Percentiles rank a stretch among this genome's conserved stretches.
Conservation (phyloP, 2,113 vertebrate genomes). For the Synchiropus splendidus region DNA sequence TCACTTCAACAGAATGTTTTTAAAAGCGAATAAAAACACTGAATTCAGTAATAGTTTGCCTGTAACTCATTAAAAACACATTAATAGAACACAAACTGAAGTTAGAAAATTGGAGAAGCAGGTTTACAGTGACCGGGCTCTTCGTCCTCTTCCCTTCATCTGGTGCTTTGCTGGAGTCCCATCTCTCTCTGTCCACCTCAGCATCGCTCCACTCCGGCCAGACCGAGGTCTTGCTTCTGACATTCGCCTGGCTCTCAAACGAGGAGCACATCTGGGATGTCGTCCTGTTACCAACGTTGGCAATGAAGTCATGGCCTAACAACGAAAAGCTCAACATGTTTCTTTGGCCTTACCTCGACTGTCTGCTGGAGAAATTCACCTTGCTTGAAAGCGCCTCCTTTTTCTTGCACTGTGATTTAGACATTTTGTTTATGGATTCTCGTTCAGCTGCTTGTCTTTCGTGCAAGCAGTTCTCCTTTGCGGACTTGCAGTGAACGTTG, state of each 20-base stretch:
- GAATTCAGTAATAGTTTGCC: too few relatives aligned
- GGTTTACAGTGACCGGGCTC: conserved; percentile 65
- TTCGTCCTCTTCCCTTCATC: conserved; percentile 74
- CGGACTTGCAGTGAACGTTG: too few relatives aligned
- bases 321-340: not conserved
- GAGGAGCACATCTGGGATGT: conserved; percentile 4
- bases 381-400: conserved; percentile 57
- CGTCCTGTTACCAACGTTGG: too few relatives aligned
- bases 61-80: too few relatives aligned
- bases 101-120: not conserved
- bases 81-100: too few relatives aligned
- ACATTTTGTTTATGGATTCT: conserved; percentile 35
- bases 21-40: too few relatives aligned
- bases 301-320: too few relatives aligned
- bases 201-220: conserved; percentile 91
- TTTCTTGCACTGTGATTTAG: conserved; percentile 59
- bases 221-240: conserved; percentile 58
- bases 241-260: conserved; percentile 27
- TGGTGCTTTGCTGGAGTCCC: conserved; percentile 69
- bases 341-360: conserved; percentile 7
- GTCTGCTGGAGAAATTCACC: conserved; percentile 50
- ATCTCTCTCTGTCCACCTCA: conserved; percentile 82
- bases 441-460: too few relatives aligned
- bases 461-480: too few relatives aligned
- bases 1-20: too few relatives aligned